A percentile compares a stretch with the other conserved stretches of the same genome.
phyloP scores from a whole-genome alignment of 1,140 invertebrate species.

The Gryllus bimaculatus region DNA sequence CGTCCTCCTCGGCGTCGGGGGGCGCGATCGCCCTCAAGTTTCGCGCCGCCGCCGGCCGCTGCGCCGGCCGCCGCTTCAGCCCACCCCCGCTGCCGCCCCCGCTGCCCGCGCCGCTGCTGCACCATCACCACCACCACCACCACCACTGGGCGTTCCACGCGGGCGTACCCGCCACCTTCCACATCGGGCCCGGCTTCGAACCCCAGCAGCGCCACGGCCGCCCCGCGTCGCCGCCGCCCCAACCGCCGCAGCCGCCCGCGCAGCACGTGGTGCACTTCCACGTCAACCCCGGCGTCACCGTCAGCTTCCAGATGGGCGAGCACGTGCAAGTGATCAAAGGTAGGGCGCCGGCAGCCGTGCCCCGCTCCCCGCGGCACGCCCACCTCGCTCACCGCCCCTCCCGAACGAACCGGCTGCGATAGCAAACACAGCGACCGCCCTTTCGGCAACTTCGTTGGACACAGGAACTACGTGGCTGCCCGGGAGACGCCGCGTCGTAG shows the following conservation, averaged over 20 bases:
- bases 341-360: constrained; percentile 29
- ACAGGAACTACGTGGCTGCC: no score
- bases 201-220: constrained; percentile 30
- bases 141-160: constrained; percentile 5
- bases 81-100: constrained; percentile 2
- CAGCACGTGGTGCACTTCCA: constrained; percentile 58
- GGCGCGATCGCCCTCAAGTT: neutral
- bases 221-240: neutral
- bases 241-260: constrained; percentile 26
- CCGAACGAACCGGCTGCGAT: no score
- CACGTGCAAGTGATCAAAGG: constrained; percentile 55
- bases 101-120: neutral
- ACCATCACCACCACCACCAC: constrained; percentile 15
- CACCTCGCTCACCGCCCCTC: neutral
- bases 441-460: no score
- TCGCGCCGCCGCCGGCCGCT: no score
- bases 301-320: constrained; percentile 54
- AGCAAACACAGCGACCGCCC: no score
- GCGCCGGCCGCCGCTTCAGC: neutral
- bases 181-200: constrained; percentile 42
- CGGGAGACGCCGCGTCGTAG: no score
- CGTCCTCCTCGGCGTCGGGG: neutral
- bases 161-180: constrained; percentile 33
- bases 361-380: neutral
- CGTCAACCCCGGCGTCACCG: constrained; percentile 57